These are phyloP conservation scores for Trematomus bernacchii DNA, from an alignment of 2,797 vertebrate genomes.

Conservation along the genomic window DNA sequence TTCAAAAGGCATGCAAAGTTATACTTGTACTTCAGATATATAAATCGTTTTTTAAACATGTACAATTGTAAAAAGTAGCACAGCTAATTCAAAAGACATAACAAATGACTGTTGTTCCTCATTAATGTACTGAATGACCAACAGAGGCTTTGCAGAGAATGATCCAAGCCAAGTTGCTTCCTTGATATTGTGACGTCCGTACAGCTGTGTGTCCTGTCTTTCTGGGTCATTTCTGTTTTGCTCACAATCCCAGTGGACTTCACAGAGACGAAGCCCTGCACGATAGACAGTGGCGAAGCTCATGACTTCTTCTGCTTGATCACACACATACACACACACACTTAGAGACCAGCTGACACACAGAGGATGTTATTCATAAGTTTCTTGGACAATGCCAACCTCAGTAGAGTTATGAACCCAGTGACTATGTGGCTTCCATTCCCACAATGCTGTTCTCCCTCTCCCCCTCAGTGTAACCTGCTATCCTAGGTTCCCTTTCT, in stretches of 20 bases:
- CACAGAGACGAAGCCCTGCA: slow-evolving; percentile 56
- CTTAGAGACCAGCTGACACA: slow-evolving; percentile 67
- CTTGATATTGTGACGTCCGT: slow-evolving; percentile 70
- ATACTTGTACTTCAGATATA: no score
- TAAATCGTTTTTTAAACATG: background rate
- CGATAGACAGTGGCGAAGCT: slow-evolving; percentile 68
- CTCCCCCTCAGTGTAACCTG: slow-evolving; percentile 38
- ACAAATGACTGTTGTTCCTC: slow-evolving; percentile 39
- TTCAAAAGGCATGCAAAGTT: background rate
- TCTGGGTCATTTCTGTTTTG: slow-evolving; percentile 79
- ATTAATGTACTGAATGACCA: slow-evolving; percentile 33
- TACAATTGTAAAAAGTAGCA: background rate
- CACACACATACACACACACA: slow-evolving; percentile 27
- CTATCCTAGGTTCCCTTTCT: slow-evolving; percentile 35
- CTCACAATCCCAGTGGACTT: slow-evolving; percentile 68
- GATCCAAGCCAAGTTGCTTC: slow-evolving; percentile 55
- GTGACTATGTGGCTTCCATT: slow-evolving; percentile 40
- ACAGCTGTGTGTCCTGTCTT: slow-evolving; percentile 76
- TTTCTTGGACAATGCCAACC: slow-evolving; percentile 77
- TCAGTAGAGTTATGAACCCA: slow-evolving; percentile 54
- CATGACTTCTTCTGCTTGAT: slow-evolving; percentile 72
- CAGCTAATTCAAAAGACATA: slow-evolving; percentile 12
- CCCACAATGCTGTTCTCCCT: slow-evolving; percentile 44
- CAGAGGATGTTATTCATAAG: slow-evolving; percentile 74
- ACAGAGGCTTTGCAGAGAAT: slow-evolving; percentile 50